phyloP scores from a whole-genome alignment of 2,797 vertebrate species.

The Macroramphosus scolopax region DNA sequence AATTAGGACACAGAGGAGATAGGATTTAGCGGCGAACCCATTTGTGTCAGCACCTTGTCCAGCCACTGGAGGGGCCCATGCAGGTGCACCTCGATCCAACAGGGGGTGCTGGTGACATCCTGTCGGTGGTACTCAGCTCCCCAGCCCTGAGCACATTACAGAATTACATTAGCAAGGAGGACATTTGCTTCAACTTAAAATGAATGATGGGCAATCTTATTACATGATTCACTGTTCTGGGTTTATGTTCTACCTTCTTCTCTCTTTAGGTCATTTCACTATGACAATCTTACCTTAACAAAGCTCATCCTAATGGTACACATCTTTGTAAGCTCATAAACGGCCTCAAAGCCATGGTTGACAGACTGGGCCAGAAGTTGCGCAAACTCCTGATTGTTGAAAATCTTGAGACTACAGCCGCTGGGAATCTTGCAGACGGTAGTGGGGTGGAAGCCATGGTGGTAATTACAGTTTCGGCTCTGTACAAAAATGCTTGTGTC shows the following conservation, averaged over 20 bases:
- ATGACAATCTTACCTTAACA: constrained; percentile 81
- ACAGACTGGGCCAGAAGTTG: constrained; percentile 94
- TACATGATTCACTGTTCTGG: no score
- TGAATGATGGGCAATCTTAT: not conserved
- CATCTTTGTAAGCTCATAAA: constrained; percentile 98
- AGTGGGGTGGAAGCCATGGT: constrained; percentile 95
- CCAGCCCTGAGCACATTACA: constrained; percentile 82
- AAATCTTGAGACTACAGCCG: constrained; percentile 95
- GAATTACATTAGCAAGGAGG: not conserved
- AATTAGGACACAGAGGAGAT: constrained; percentile 97
- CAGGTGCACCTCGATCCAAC: constrained; percentile 96
- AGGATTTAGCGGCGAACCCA: constrained; percentile 94
- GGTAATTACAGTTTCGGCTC: constrained; percentile 98
- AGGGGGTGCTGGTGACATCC: constrained; percentile 95
- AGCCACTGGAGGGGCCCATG: constrained; percentile 95
- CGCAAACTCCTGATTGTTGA: constrained; percentile 98
- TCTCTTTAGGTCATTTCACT: not conserved
- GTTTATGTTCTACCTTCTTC: not conserved
- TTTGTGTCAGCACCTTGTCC: constrained; percentile 96
- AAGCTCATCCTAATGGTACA: constrained; percentile 98
- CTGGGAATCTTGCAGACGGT: constrained; percentile 98
- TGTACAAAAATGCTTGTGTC: constrained; percentile 99
- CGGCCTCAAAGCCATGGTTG: constrained; percentile 96
- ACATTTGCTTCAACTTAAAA: not conserved
- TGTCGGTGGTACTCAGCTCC: constrained; percentile 96